A percentile compares a stretch with the other conserved stretches of the same genome.
Evolutionary conservation across 2,797 vertebrate species (phyloP).

Genomic region (Sylvilagus floridanus): DNA sequence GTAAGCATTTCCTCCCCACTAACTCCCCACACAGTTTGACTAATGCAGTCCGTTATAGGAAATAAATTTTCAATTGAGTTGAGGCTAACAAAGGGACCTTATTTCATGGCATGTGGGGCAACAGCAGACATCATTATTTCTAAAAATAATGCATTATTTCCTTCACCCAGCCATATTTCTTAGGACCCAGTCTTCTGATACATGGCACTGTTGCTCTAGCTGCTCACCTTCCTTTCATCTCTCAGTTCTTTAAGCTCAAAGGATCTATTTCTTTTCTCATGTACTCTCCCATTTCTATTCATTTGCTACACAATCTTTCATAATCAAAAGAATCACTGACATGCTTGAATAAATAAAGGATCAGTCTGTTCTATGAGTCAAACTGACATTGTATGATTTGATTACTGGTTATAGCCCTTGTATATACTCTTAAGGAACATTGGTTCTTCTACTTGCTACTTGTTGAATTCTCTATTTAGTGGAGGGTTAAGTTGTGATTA

Average conservation of each 20-base stretch:
- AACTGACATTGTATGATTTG: no score
- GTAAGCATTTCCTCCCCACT: neutral
- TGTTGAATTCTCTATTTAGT: no score
- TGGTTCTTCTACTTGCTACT: no score
- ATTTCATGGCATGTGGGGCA: neutral
- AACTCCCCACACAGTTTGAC: neutral
- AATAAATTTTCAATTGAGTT: neutral
- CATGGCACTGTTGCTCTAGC: neutral
- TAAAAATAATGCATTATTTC: neutral
- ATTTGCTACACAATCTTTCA: neutral
- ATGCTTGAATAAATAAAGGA: conserved; percentile 6
- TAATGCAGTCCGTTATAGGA: neutral
- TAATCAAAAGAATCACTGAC: neutral
- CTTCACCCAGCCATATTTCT: neutral
- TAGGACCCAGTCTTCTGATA: neutral
- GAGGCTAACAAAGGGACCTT: neutral
- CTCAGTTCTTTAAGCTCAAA: neutral
- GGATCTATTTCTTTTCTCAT: neutral
- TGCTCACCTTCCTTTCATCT: neutral
- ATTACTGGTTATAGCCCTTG: no score
- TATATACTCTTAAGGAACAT: no score
- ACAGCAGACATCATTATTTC: neutral
- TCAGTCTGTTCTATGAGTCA: neutral
- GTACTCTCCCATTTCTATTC: neutral
- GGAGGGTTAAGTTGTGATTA: no score